phyloP scores from a whole-genome alignment of 2,797 vertebrate species.

The Melanotaenia parkinsoni region DNA sequence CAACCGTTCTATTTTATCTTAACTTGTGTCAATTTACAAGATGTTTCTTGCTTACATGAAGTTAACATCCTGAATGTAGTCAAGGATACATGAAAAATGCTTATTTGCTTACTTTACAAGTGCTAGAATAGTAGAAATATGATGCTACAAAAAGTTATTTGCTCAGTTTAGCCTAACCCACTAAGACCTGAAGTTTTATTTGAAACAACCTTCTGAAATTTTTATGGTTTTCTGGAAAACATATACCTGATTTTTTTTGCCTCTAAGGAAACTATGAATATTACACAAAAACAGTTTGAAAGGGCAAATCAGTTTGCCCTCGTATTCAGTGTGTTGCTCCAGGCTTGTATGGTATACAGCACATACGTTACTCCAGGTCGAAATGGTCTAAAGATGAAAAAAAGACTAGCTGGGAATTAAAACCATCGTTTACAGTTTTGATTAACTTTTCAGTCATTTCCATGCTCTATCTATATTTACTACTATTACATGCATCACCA shows the following conservation, averaged over 20 bases:
- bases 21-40: background rate
- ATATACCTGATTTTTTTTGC: too few relatives aligned
- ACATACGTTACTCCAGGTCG: background rate
- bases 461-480: background rate
- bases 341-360: background rate
- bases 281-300: too few relatives aligned
- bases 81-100: background rate
- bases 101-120: too few relatives aligned
- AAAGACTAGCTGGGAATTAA: too few relatives aligned
- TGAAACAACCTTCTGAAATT: background rate
- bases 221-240: background rate
- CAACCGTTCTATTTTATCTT: background rate
- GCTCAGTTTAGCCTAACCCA: background rate
- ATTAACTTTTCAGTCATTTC: constrained; percentile 3
- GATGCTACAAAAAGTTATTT: background rate
- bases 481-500: background rate
- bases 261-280: too few relatives aligned
- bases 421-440: background rate
- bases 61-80: background rate
- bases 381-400: too few relatives aligned
- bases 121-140: background rate
- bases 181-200: background rate
- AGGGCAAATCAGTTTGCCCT: too few relatives aligned
- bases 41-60: background rate
- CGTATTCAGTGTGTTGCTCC: too few relatives aligned